Conservation (phyloP, 2,888 invertebrate species). For the Sinhomidia bicolor region DNA sequence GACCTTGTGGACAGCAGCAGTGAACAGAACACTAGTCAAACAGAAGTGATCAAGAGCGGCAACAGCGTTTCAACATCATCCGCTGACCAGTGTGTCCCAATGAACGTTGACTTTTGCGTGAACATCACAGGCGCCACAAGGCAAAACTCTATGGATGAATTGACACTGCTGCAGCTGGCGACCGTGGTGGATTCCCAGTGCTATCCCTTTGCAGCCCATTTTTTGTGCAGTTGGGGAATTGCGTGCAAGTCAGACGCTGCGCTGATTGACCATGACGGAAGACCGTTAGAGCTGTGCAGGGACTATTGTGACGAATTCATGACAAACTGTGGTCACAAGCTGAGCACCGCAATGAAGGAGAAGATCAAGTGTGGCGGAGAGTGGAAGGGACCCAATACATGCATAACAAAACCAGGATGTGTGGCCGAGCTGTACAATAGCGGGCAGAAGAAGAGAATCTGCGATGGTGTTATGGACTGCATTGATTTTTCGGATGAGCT, state of each 20-base stretch:
- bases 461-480: conserved; percentile 94
- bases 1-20: conserved; percentile 86
- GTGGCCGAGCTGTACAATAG: conserved; percentile 88
- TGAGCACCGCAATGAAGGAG: conserved; percentile 81
- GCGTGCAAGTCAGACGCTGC: conserved; percentile 75
- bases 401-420: conserved; percentile 91
- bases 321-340: conserved; percentile 85
- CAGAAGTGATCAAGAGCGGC: conserved; percentile 83
- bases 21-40: conserved; percentile 82
- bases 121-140: conserved; percentile 83
- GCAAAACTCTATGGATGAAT: conserved; percentile 76
- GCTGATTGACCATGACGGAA: conserved; percentile 74
- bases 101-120: conserved; percentile 78
- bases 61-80: conserved; percentile 77
- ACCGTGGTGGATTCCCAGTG: conserved; percentile 93
- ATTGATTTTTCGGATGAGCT: conserved; percentile 83
- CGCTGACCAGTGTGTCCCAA: conserved; percentile 73
- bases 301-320: conserved; percentile 93
- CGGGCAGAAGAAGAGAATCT: conserved; percentile 89
- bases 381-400: conserved; percentile 88
- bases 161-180: conserved; percentile 84
- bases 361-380: conserved; percentile 82
- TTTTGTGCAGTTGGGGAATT: conserved; percentile 85
- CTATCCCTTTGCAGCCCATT: conserved; percentile 93
- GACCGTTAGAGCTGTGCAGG: conserved; percentile 85